Conservation (phyloP, 2,888 invertebrate species). For the Drosophila borborema region DNA sequence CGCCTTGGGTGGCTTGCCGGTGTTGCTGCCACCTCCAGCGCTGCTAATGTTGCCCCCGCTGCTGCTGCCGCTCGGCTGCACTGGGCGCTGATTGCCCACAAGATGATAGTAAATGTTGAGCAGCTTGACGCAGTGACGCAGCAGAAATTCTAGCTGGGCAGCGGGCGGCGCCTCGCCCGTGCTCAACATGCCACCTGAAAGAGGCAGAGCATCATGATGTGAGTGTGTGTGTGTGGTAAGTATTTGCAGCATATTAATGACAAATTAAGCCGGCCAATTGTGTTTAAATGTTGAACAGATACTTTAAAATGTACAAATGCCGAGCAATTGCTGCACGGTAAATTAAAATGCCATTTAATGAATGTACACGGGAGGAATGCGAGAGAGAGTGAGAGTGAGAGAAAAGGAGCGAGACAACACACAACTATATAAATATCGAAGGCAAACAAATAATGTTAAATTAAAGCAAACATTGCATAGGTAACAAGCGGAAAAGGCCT, state of each 20-base stretch:
- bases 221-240: background rate
- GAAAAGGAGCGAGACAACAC: background rate
- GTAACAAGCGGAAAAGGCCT: constrained; percentile 72
- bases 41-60: constrained; percentile 2
- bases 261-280: constrained; percentile 72
- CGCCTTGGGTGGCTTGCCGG: constrained; percentile 66
- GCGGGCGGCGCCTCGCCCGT: constrained; percentile 48
- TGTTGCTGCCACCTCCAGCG: constrained; percentile 20
- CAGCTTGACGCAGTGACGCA: constrained; percentile 84
- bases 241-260: constrained; percentile 58
- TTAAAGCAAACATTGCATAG: constrained; percentile 73
- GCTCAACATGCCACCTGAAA: constrained; percentile 64
- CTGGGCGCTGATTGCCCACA: constrained; percentile 83
- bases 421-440: constrained; percentile 40
- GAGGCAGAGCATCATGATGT: background rate
- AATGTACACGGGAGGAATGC: constrained; percentile 39
- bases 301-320: constrained; percentile 65
- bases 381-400: background rate
- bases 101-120: constrained; percentile 85
- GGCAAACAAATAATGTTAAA: constrained; percentile 65
- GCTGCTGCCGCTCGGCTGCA: constrained; percentile 44
- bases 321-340: constrained; percentile 53
- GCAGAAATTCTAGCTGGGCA: constrained; percentile 75
- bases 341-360: constrained; percentile 74
- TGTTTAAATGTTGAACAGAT: constrained; percentile 53